Evolutionary conservation across 2,113 vertebrate genomes (phyloP).

Genomic region (Pogonocichla stellata): DNA sequence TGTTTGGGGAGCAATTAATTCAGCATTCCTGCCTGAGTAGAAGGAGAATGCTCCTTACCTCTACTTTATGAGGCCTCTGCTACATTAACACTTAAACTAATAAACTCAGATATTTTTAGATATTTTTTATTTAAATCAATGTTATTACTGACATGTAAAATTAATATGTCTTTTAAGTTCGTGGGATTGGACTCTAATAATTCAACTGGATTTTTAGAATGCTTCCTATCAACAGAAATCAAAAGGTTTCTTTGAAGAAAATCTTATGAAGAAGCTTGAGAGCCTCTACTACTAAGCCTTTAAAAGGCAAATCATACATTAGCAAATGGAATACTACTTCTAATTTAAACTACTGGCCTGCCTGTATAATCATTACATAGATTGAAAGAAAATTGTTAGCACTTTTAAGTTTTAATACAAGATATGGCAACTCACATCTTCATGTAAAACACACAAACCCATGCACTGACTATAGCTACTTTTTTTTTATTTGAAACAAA

Average conservation of each 20-base stretch:
- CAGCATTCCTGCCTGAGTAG: background rate
- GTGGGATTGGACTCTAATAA: background rate
- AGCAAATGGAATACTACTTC: background rate
- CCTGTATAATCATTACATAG: background rate
- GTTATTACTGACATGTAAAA: background rate
- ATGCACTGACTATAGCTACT: background rate
- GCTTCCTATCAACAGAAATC: background rate
- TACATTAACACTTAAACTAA: background rate
- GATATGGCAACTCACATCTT: background rate
- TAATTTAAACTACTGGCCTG: background rate
- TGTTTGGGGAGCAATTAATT: background rate
- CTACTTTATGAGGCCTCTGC: background rate
- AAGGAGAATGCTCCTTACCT: background rate
- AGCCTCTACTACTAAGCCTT: background rate
- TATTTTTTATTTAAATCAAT: background rate
- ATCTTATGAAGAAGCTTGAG: background rate
- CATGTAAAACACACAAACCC: background rate
- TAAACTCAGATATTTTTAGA: background rate
- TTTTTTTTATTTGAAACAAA: background rate
- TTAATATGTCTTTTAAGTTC: background rate
- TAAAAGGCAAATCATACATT: background rate
- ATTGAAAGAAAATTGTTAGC: background rate
- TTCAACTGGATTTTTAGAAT: background rate
- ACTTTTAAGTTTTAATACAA: background rate
- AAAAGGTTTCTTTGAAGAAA: background rate